Percentiles rank a stretch among this genome's conserved stretches.
Evolutionary conservation across 2,888 invertebrate species (phyloP).

Genomic region (Lasioglossum marginatum): DNA sequence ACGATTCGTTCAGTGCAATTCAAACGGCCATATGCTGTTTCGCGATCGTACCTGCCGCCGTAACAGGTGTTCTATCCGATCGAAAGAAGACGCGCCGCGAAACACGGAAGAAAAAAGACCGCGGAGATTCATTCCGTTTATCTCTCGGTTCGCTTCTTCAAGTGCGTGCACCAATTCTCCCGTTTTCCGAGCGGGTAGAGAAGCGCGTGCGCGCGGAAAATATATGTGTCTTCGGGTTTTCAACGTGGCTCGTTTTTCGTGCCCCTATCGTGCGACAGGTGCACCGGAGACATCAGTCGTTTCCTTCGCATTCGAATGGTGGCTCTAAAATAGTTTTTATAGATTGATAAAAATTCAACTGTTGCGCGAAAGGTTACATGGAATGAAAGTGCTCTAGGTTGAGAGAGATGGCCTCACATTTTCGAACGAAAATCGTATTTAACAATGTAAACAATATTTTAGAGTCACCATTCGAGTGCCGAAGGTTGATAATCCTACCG

Average conservation of each 20-base stretch:
- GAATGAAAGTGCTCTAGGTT: too few species aligned
- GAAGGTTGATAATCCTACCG: not conserved
- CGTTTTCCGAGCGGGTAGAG: not conserved
- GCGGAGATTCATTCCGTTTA: not conserved
- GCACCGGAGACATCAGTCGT: constrained; percentile 8
- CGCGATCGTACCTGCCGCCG: not conserved
- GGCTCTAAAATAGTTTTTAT: not conserved
- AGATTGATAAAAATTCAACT: not conserved
- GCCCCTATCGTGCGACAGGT: constrained; percentile 34
- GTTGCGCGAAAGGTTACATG: too few species aligned
- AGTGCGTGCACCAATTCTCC: not conserved
- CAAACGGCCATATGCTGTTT: constrained; percentile 37
- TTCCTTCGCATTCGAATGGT: not conserved
- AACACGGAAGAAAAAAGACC: not conserved
- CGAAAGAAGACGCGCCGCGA: not conserved
- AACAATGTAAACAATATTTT: too few species aligned
- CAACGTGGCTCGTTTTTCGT: constrained; percentile 48
- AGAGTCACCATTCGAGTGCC: too few species aligned
- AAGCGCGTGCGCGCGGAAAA: constrained; percentile 8
- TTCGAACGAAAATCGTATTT: too few species aligned
- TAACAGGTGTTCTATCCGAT: constrained; percentile 17
- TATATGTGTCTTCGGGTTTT: constrained; percentile 44
- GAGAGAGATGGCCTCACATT: not conserved
- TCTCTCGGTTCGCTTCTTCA: not conserved
- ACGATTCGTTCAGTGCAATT: not conserved